Percentiles rank a stretch among this genome's conserved stretches.
Conservation (phyloP, 1,140 invertebrate species). For the Notospermus geniculatus region DNA sequence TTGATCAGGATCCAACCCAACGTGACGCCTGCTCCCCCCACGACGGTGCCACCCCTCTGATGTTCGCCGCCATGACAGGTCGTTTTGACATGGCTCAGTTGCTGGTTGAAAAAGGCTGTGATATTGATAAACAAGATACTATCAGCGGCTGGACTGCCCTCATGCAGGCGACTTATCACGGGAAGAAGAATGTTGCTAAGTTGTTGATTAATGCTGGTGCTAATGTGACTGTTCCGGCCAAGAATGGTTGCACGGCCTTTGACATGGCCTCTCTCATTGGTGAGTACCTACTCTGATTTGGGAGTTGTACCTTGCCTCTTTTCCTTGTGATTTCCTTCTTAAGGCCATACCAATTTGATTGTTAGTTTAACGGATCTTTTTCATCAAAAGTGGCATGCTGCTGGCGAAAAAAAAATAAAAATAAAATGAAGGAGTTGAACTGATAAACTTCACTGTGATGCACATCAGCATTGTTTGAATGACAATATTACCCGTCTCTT, state of each 20-base stretch:
- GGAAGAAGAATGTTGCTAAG: constrained; percentile 53
- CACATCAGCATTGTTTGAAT: no score
- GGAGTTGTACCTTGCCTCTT: neutral
- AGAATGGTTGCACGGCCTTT: constrained; percentile 57
- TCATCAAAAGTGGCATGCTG: no score
- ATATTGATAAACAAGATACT: constrained; percentile 53
- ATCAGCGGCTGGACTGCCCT: constrained; percentile 58
- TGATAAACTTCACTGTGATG: no score
- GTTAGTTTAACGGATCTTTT: no score
- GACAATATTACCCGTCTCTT: no score
- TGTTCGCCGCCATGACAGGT: constrained; percentile 56
- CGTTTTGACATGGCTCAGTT: constrained; percentile 51
- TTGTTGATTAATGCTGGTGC: constrained; percentile 53
- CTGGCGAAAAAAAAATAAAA: no score
- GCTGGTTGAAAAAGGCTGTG: constrained; percentile 49
- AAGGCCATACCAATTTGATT: no score
- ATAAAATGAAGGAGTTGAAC: no score
- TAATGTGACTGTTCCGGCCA: constrained; percentile 51
- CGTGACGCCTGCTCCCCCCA: constrained; percentile 47
- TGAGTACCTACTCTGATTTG: constrained; percentile 20
- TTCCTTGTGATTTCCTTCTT: no score
- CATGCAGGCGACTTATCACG: constrained; percentile 58
- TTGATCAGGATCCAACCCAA: constrained; percentile 46
- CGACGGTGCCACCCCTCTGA: constrained; percentile 55
- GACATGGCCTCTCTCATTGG: constrained; percentile 56